Conservation (phyloP, 2,113 vertebrate genomes). For the Cyanoliseus patagonus region DNA sequence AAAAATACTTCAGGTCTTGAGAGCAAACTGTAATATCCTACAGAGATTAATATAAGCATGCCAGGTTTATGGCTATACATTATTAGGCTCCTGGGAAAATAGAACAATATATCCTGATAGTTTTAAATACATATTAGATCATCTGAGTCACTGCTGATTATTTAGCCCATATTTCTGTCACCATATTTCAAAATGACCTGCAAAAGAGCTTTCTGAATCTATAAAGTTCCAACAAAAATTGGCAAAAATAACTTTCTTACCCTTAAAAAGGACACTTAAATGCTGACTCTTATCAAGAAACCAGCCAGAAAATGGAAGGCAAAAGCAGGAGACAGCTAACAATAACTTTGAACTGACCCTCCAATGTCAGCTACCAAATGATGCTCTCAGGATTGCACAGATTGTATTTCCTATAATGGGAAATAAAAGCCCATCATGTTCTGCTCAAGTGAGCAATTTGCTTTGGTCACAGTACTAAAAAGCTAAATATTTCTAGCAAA, state of each 20-base stretch:
- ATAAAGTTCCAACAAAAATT: neutral
- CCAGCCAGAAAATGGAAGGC: neutral
- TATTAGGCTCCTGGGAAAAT: constrained; percentile 64
- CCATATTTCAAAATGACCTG: neutral
- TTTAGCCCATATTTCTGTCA: constrained; percentile 15
- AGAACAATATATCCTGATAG: constrained; percentile 56
- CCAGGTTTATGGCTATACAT: constrained; percentile 56
- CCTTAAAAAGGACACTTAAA: constrained; percentile 26
- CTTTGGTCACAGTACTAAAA: constrained; percentile 23
- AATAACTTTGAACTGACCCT: constrained; percentile 61
- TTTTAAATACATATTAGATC: constrained; percentile 26
- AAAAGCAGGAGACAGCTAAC: neutral
- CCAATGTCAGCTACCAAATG: neutral
- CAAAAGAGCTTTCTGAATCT: constrained; percentile 18
- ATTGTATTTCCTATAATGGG: constrained; percentile 63
- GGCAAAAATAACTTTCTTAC: neutral
- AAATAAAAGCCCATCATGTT: constrained; percentile 58
- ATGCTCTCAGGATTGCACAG: neutral
- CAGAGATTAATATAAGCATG: constrained; percentile 44
- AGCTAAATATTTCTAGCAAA: constrained; percentile 58
- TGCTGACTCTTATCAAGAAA: constrained; percentile 33
- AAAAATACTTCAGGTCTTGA: constrained; percentile 50
- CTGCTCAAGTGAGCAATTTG: constrained; percentile 48
- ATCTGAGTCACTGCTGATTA: constrained; percentile 26
- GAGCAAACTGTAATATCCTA: constrained; percentile 50